A percentile compares a stretch with the other conserved stretches of the same genome.
Evolutionary conservation across 2,888 invertebrate genomes (phyloP).

Genomic region (Stegophylla sp.): DNA sequence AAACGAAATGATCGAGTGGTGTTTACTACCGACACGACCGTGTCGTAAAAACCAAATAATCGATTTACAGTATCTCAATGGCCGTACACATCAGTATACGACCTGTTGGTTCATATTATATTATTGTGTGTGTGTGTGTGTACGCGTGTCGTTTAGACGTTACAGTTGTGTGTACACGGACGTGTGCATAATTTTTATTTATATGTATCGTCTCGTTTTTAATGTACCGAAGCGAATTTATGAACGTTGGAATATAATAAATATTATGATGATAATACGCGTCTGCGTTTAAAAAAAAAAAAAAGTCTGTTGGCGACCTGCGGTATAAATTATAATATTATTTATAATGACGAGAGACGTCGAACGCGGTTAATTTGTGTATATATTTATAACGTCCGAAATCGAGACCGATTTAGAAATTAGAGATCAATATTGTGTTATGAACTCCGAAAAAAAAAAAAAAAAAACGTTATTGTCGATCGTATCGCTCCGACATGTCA

Average conservation of each 20-base stretch:
- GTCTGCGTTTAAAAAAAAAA: not conserved
- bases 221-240: not conserved
- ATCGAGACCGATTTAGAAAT: constrained; percentile 4
- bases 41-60: constrained; percentile 25
- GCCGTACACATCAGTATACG: constrained; percentile 9
- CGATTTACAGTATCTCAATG: constrained; percentile 24
- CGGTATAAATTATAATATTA: not conserved
- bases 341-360: not conserved
- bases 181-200: not conserved
- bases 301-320: not conserved
- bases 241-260: too few species aligned
- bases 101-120: constrained; percentile 3
- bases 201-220: constrained; percentile 9
- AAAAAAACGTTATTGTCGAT: not conserved
- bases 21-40: constrained; percentile 19
- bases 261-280: too few species aligned
- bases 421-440: not conserved
- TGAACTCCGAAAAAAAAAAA: not conserved
- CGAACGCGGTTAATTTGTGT: constrained; percentile 30
- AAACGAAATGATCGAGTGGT: constrained; percentile 26
- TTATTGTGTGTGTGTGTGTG: too few species aligned
- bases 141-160: not conserved
- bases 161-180: not conserved
- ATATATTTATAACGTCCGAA: constrained; percentile 12
- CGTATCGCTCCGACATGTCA: not conserved